Percentiles rank a stretch among this genome's conserved stretches.
Conservation (phyloP, 1,140 invertebrate genomes). For the Lamellibrachia luymesi region DNA sequence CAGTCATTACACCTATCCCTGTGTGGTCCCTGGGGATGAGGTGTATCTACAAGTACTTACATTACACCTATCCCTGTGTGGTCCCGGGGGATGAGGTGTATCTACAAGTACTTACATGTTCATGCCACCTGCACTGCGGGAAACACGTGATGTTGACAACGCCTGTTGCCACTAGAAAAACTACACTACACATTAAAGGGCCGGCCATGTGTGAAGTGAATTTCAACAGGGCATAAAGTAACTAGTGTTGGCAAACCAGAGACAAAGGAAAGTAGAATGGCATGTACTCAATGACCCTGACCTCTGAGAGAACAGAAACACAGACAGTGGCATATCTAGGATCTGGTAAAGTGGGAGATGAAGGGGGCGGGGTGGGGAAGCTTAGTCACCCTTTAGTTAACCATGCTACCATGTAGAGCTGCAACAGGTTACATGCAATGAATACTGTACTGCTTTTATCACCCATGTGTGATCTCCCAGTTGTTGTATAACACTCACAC, state of each 20-base stretch:
- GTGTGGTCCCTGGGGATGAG: background rate
- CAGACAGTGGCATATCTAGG: no score
- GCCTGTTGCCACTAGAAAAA: background rate
- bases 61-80: background rate
- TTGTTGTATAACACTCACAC: no score
- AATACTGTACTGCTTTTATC: no score
- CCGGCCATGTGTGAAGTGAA: background rate
- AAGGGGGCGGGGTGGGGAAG: no score
- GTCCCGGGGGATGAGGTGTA: no score
- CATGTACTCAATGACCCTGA: no score
- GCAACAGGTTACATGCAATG: no score
- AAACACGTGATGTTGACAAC: background rate
- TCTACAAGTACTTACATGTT: background rate
- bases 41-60: background rate
- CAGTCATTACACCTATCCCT: background rate
- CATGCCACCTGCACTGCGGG: background rate
- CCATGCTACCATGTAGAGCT: no score
- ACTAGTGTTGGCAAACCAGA: background rate
- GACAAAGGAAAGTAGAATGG: background rate
- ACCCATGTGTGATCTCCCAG: no score
- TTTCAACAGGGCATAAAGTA: background rate
- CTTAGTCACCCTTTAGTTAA: no score
- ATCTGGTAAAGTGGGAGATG: no score
- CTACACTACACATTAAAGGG: background rate
- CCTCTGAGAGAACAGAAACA: no score